These are phyloP conservation scores for Aproaerema taeniolella DNA, from an alignment of 2,888 invertebrate genomes.

Conservation along the genomic window DNA sequence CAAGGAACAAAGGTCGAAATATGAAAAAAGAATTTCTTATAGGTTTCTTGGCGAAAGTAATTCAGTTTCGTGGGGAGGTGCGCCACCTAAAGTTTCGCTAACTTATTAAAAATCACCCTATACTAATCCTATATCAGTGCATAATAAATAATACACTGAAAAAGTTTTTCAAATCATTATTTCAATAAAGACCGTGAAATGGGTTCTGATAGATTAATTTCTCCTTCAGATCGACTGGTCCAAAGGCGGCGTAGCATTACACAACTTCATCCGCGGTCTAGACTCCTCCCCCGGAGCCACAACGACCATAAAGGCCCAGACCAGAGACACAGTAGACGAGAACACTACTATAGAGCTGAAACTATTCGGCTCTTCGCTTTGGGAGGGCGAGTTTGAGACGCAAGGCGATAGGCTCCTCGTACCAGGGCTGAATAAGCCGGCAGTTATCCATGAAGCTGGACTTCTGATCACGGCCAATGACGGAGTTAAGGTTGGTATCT, in stretches of 20 bases:
- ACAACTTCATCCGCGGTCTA: slow-evolving; percentile 95
- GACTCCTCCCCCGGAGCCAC: slow-evolving; percentile 97
- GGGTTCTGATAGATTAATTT: too few species aligned
- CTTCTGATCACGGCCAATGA: slow-evolving; percentile 89
- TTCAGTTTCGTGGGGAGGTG: too few species aligned
- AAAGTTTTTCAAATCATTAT: too few species aligned
- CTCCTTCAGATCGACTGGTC: slow-evolving; percentile 84
- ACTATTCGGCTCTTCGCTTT: slow-evolving; percentile 89
- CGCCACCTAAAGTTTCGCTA: too few species aligned
- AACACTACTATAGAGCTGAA: slow-evolving; percentile 50
- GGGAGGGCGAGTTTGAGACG: slow-evolving; percentile 74
- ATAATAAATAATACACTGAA: too few species aligned
- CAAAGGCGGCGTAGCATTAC: slow-evolving; percentile 84
- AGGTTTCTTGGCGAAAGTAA: too few species aligned
- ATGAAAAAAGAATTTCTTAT: too few species aligned
- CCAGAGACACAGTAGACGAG: slow-evolving; percentile 51
- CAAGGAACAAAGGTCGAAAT: too few species aligned
- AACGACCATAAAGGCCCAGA: slow-evolving; percentile 65
- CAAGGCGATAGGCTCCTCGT: slow-evolving; percentile 78
- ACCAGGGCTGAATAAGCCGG: slow-evolving; percentile 78
- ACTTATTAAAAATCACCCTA: too few species aligned
- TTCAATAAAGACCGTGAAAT: too few species aligned
- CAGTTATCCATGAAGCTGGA: slow-evolving; percentile 87
- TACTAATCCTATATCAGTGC: too few species aligned
- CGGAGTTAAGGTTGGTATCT: slow-evolving; percentile 80